Evolutionary conservation across 2,113 vertebrate species (phyloP), one percentile per base, ranked within the genome.

Genomic region (Perca fluviatilis): DNA sequence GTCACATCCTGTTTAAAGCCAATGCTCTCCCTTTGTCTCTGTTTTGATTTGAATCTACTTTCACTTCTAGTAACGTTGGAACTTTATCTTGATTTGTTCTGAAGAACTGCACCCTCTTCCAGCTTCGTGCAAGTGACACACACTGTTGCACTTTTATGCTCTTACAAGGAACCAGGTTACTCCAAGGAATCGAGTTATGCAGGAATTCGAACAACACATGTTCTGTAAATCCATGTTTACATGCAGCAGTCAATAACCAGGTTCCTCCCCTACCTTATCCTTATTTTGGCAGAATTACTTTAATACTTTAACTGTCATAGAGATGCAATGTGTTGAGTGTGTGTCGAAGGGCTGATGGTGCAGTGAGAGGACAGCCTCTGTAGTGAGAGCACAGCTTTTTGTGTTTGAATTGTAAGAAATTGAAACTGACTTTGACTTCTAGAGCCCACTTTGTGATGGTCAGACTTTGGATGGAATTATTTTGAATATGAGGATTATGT

Each of bases 1-100:
- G 50, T 65, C 56, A 53, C 68, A 74, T 84, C 76, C 79, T 85
- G 60, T 74, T 21, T 15, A 66, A n/a, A 73, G 14, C 72, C 16
- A 49, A 43, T 46, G 23, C 23, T 62, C 62, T 25, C 12, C 33
- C 14, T 63, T 43, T 36, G 23, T 50, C 14, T 70, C 19, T 3
- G 18, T 57, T 72, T 68, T 15, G 12, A 36, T 79, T 77, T 71
- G 4, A 72, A 62, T 51, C n/a, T 5, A 23, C 21, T 50, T 73
- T 69, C 23, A 71, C 61, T 75, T 49, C 4, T 13, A 51, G n/a
- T 43, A 1, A 47, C 49, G 54, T 1, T 1, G 14, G 56, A n/a
- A 70, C 30, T n/a, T 65, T 27, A 76, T 76, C 33, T 80, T 3
- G 4, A 6, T 36, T 71, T 1, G 0, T 70, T 67, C 56, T 53